Percentiles rank a stretch among this genome's conserved stretches.
phyloP scores from a whole-genome alignment of 2,113 vertebrate species.

The Pogona vitticeps region DNA sequence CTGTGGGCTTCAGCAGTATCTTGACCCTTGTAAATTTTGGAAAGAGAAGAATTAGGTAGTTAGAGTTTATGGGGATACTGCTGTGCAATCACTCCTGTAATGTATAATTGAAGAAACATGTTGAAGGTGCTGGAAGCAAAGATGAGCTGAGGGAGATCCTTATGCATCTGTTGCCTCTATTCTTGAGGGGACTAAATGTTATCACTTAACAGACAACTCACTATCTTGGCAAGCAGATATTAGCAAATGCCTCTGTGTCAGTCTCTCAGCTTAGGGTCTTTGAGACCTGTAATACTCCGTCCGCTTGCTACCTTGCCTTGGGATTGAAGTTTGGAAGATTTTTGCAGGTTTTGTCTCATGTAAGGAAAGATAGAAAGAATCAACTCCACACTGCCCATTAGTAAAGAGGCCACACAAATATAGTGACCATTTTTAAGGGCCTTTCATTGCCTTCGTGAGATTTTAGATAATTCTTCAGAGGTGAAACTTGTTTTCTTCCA shows the following conservation, averaged over 20 bases:
- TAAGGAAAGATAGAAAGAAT: background rate
- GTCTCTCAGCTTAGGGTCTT: constrained; percentile 16
- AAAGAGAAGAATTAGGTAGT: constrained; percentile 27
- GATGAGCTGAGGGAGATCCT: constrained; percentile 12
- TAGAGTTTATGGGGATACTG: constrained; percentile 38
- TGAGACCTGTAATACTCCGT: constrained; percentile 5
- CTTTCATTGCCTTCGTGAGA: background rate
- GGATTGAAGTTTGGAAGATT: background rate
- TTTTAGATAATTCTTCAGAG: background rate
- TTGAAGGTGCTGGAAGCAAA: constrained; percentile 50
- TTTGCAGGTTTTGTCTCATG: background rate
- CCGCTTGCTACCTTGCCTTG: constrained; percentile 8
- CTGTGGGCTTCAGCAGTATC: constrained; percentile 49
- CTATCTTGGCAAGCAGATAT: constrained; percentile 30
- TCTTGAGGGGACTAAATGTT: constrained; percentile 31
- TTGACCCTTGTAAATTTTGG: constrained; percentile 48
- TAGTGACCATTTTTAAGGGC: background rate
- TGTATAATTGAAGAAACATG: constrained; percentile 40
- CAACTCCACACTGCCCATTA: background rate
- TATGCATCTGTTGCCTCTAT: constrained; percentile 39
- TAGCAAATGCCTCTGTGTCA: constrained; percentile 22
- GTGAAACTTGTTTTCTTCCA: background rate
- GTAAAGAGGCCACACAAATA: background rate
- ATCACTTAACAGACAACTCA: constrained; percentile 29
- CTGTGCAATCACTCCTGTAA: background rate